phyloP scores from a whole-genome alignment of 2,888 invertebrate species.

The Fragum sueziense region DNA sequence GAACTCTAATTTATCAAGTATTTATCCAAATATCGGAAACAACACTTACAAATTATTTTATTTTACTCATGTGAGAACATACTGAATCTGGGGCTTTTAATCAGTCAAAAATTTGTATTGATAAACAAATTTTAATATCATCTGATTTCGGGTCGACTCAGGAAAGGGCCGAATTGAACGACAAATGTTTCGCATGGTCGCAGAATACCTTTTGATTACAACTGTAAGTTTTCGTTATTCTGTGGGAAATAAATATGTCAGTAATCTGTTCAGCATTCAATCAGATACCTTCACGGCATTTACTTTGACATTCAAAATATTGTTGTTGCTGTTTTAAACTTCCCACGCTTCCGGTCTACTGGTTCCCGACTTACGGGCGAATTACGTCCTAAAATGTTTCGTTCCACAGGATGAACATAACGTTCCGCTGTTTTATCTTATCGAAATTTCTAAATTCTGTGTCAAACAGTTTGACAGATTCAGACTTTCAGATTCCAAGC shows the following conservation, averaged over 20 bases:
- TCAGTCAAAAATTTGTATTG: too few relatives aligned
- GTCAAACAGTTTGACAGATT: neutral
- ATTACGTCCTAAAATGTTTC: neutral
- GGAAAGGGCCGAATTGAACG: too few relatives aligned
- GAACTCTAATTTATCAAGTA: too few relatives aligned
- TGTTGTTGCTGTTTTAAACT: neutral
- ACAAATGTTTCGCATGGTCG: too few relatives aligned
- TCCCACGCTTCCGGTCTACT: constrained; percentile 15
- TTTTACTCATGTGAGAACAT: too few relatives aligned
- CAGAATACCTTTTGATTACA: neutral
- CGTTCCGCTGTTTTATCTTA: neutral
- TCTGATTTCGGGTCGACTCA: too few relatives aligned
- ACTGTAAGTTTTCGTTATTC: neutral
- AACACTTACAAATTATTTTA: too few relatives aligned
- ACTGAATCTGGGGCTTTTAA: too few relatives aligned
- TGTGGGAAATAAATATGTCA: neutral
- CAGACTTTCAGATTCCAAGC: neutral
- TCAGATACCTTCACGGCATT: neutral
- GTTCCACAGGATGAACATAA: neutral
- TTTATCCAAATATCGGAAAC: too few relatives aligned
- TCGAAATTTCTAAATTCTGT: neutral
- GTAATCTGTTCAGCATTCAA: neutral
- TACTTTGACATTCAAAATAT: neutral
- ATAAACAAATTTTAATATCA: too few relatives aligned
- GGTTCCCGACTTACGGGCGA: neutral